Evolutionary conservation across 1,140 invertebrate genomes (phyloP).

Genomic region (Thaumatotibia leucotreta): DNA sequence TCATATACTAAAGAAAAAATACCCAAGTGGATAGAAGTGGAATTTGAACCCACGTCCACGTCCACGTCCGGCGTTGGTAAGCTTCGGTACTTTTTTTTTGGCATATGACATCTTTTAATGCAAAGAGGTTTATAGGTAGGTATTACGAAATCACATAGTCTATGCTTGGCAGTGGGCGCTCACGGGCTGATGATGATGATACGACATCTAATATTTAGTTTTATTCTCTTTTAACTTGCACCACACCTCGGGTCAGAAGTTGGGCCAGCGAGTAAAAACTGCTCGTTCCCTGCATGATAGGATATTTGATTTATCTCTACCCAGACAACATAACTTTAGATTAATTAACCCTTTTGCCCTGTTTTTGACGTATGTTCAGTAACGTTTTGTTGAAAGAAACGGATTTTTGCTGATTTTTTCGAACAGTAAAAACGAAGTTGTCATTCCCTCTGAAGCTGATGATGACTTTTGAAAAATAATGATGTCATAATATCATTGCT

Average conservation of each 20-base stretch:
- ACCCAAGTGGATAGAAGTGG: too few relatives aligned
- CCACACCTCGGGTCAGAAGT: neutral
- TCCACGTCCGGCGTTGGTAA: too few relatives aligned
- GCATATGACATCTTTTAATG: too few relatives aligned
- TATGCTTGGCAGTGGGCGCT: too few relatives aligned
- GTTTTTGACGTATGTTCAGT: neutral
- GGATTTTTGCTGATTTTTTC: neutral
- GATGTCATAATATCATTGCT: neutral
- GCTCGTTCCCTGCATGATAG: conserved; percentile 7
- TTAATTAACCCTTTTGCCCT: neutral
- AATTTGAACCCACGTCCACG: too few relatives aligned
- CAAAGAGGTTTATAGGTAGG: too few relatives aligned
- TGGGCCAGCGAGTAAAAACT: neutral
- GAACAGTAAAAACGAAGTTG: neutral
- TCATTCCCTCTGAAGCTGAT: neutral
- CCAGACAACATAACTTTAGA: conserved; percentile 10
- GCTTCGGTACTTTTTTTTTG: too few relatives aligned
- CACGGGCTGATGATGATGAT: too few relatives aligned
- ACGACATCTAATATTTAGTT: too few relatives aligned
- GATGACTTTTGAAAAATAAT: neutral
- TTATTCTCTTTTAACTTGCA: neutral
- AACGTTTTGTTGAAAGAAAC: neutral
- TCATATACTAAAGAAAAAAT: too few relatives aligned
- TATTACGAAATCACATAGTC: too few relatives aligned
- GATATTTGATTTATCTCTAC: conserved; percentile 11